Base-by-base conservation (phyloP, 2,888 invertebrate genomes). In the Apamea epomidion region DNA sequence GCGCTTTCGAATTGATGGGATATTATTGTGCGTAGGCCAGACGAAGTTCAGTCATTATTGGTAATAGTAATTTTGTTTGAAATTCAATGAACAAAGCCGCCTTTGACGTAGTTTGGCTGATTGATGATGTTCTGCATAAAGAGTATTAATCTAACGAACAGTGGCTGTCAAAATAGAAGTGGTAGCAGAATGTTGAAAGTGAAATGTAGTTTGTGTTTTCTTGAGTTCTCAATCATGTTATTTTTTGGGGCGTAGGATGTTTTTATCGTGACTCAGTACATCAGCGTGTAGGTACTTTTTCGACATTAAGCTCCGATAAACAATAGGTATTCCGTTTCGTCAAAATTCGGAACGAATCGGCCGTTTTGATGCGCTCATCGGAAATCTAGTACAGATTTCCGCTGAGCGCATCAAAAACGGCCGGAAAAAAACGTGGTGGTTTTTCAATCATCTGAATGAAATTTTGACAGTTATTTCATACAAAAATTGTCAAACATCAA, bases 1-100 rank as follows among this genome's bases (percentile, higher is more conserved):
- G 85, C 75, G 86, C 85, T 88, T 88, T 86, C 81, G 81, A 90
- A 91, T 91, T 90, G 90, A 92, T 91, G 89, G 78, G 84, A 85
- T 85, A 88, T 89, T 90, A 92, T 91, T 89, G 89, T 90, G 85
- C 84, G 78, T 79, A 85, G 83, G 87, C 80, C 70, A 74, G 64
- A 65, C 65, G 48, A 84, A 88, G 79, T 89, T 88, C 70, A 82
- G 81, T 83, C 82, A 85, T 84, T 87, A 86, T 85, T 86, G 84
- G 75, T 87, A 78, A 87, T 75, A 84, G 82, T 77, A 64, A 84
- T 74, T 75, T 80, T 82, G 82, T 70, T 80, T 67, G 70, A 72
- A 83, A 78, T 85, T 86, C 87, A 76, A 82, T 87, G 74, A 87
- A 80, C 72, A 78, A 78, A 75, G 72, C 69, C 74, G 65, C n/a